Conservation (phyloP, 2,797 vertebrate species). For the Delichon dasypus region DNA sequence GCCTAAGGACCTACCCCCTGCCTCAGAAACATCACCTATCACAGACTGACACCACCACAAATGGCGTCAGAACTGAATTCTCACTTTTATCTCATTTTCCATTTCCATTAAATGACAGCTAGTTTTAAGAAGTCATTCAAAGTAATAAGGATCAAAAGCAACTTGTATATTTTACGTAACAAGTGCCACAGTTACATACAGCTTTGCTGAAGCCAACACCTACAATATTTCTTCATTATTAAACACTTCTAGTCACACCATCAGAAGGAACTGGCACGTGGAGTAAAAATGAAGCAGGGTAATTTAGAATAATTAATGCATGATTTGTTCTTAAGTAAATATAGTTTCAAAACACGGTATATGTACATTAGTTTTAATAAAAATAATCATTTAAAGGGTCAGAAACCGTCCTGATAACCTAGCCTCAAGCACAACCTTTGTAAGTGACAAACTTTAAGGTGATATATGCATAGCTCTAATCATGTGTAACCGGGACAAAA, state of each 20-base stretch:
- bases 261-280: background rate
- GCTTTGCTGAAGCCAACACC: background rate
- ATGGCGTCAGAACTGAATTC: background rate
- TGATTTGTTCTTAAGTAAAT: background rate
- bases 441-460: background rate
- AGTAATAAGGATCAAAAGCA: background rate
- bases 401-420: background rate
- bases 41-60: background rate
- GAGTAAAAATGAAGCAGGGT: background rate
- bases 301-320: background rate
- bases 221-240: background rate
- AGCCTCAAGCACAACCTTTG: background rate
- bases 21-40: background rate
- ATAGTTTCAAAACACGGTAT: background rate
- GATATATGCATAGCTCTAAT: background rate
- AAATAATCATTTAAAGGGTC: background rate
- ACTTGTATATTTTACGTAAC: background rate
- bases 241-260: background rate
- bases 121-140: background rate
- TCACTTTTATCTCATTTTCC: background rate
- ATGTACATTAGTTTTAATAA: background rate
- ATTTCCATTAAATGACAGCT: background rate
- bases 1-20: background rate
- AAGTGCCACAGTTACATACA: background rate
- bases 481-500: background rate